Evolutionary conservation across 1,140 invertebrate genomes (phyloP), one percentile per base, ranked within the genome.

Genomic region (Bicyclus anynana): DNA sequence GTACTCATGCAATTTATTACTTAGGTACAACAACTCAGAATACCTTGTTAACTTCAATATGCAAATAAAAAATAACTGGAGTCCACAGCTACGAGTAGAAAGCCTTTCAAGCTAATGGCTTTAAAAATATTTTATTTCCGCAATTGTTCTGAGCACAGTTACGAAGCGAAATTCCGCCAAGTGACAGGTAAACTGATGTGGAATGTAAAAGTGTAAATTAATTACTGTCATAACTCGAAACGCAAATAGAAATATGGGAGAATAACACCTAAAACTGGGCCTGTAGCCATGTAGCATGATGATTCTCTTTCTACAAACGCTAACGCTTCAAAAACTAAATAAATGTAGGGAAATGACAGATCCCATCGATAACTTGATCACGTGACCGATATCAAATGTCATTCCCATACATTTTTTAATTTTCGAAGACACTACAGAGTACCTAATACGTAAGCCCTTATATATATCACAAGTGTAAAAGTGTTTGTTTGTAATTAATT

Each of bases 61-160:
- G 38, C 35, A 56, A 49, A 56, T 56, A 56, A 57, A 57, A 57
- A 23, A 57, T 57, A 57, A 44, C 35, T 16, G 47, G 40, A 56
- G 38, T 50, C 38, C 35, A 18, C 27, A 5, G 37, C 57, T 38
- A n/a, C n/a, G n/a, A n/a, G n/a, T n/a, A 38, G 33, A 40, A 40
- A 14, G 12, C 37, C 37, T 40, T 40, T 40, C 37, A 16, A 16
- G 37, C 16, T 40, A 77, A 83, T 79, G 72, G 72, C 67, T 69
- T 72, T 75, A 78, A 81, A 84, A 81, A 40, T 81, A 79, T 77
- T 81, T 77, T 77, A 84, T 74, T 80, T 80, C 69, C 67, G 64
- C 66, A 79, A 81, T 79, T 76, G 79, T 77, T 77, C 75, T 7
- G 23, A 23, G 23, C 23, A 23, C 23, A 23, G 23, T 23, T 23